Percentiles rank a stretch among this genome's conserved stretches.
These are phyloP conservation scores for Ichneumoninae sp. DNA, from an alignment of 2,888 invertebrate genomes.

Conservation along the genomic window DNA sequence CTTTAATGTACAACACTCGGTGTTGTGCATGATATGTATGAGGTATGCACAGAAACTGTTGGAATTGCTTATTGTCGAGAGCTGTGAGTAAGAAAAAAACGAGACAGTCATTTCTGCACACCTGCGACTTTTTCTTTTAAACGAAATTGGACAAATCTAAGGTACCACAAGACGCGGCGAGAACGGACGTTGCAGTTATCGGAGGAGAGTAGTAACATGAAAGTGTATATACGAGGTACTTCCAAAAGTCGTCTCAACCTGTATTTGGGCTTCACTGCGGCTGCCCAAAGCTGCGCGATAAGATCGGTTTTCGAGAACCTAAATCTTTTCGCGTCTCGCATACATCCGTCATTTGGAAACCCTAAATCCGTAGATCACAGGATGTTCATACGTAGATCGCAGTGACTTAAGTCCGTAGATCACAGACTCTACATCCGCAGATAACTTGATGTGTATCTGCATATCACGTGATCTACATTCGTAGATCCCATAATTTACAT, in stretches of 20 bases:
- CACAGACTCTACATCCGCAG: neutral
- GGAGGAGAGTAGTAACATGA: neutral
- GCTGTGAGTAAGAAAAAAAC: neutral
- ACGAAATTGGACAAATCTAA: neutral
- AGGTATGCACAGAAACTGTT: constrained; percentile 6
- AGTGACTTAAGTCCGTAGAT: neutral
- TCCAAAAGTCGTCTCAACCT: neutral
- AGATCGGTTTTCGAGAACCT: neutral
- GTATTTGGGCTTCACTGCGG: neutral
- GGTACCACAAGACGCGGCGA: neutral
- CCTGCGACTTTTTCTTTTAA: constrained; percentile 3
- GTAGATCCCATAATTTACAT: no score
- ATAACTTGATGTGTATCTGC: neutral
- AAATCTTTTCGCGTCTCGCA: no score
- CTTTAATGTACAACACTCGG: neutral
- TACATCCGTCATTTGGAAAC: no score
- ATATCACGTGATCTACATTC: neutral
- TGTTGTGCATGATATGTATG: neutral
- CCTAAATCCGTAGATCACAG: no score
- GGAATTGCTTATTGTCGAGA: constrained; percentile 9
- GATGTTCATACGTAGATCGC: no score
- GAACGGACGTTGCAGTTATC: neutral
- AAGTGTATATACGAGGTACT: neutral
- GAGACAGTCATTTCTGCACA: neutral
- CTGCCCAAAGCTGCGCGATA: neutral